Evolutionary conservation across 2,797 vertebrate genomes (phyloP).

Genomic region (Myotis daubentonii): DNA sequence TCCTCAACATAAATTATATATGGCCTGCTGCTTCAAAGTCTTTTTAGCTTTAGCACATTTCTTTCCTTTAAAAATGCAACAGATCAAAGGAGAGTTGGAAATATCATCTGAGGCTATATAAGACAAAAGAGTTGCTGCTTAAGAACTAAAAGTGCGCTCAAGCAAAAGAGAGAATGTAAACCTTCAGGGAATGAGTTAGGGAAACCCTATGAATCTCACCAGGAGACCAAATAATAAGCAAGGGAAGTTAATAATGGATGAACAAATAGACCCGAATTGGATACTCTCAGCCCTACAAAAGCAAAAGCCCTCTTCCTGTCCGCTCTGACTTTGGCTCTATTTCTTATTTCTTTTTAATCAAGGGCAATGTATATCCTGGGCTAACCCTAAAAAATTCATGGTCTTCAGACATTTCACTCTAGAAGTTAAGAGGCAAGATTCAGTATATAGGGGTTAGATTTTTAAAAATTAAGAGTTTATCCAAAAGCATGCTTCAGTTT

Average conservation of each 20-base stretch:
- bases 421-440: neutral
- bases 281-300: conserved; percentile 1
- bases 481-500: neutral
- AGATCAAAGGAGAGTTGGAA: conserved; percentile 59
- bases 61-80: conserved; percentile 72
- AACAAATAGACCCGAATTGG: conserved; percentile 32
- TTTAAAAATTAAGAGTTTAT: conserved; percentile 47
- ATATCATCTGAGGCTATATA: conserved; percentile 46
- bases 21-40: conserved; percentile 53
- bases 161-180: conserved; percentile 16
- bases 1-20: conserved; percentile 66
- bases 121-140: conserved; percentile 61
- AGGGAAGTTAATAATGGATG: conserved; percentile 62
- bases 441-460: neutral
- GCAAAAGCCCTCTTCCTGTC: neutral
- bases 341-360: conserved; percentile 24
- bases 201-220: conserved; percentile 47
- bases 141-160: conserved; percentile 50
- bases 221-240: conserved; percentile 56
- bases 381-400: neutral
- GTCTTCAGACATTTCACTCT: conserved; percentile 8
- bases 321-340: neutral
- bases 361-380: neutral
- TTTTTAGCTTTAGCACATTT: conserved; percentile 59
- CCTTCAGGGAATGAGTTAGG: neutral